These are phyloP conservation scores for Coenonympha glycerion DNA, from an alignment of 2,888 invertebrate genomes.

Conservation along the genomic window DNA sequence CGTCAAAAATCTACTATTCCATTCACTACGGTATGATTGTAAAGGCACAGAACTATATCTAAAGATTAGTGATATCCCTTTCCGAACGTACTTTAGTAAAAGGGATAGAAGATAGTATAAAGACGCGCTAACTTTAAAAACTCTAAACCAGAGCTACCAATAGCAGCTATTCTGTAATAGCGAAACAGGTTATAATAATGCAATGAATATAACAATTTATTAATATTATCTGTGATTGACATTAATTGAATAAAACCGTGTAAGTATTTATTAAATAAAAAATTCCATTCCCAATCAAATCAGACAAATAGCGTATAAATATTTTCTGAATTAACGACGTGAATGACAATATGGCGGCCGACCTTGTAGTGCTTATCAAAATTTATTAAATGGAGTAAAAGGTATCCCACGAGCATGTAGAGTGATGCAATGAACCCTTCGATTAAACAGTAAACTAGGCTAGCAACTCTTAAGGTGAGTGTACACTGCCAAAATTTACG, in stretches of 20 bases:
- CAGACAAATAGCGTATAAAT: not conserved
- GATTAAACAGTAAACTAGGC: conserved; percentile 16
- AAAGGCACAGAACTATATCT: too few relatives aligned
- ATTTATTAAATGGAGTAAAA: not conserved
- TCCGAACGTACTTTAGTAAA: too few relatives aligned
- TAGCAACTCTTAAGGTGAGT: conserved; percentile 8
- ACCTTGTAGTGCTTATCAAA: conserved; percentile 9
- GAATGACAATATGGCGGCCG: conserved; percentile 1
- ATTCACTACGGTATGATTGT: too few relatives aligned
- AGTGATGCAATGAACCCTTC: conserved; percentile 12
- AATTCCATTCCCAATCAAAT: not conserved
- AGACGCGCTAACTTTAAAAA: too few relatives aligned
- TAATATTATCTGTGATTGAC: not conserved
- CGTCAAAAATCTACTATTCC: too few relatives aligned
- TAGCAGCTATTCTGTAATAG: too few relatives aligned
- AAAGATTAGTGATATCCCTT: too few relatives aligned
- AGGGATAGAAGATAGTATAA: too few relatives aligned
- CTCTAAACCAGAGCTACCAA: too few relatives aligned
- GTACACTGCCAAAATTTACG: not conserved
- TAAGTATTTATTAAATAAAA: not conserved
- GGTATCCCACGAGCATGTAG: not conserved
- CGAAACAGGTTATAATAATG: too few relatives aligned
- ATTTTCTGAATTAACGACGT: not conserved
- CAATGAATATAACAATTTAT: not conserved
- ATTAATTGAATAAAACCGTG: not conserved